These are phyloP conservation scores for Laupala kohalensis DNA, from an alignment of 1,140 invertebrate genomes.

Conservation along the genomic window DNA sequence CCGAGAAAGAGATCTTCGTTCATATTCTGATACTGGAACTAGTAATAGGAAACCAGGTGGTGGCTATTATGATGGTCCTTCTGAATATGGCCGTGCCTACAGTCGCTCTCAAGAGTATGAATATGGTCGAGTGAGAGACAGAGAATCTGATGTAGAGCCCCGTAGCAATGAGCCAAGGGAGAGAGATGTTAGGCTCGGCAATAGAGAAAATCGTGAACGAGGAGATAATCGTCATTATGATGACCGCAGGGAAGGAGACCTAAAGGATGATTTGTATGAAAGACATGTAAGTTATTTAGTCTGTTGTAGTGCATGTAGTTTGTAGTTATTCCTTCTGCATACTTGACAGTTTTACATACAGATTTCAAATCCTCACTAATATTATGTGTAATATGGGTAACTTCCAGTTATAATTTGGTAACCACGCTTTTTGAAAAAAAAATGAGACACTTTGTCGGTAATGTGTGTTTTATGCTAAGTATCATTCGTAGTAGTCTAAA, in stretches of 20 bases:
- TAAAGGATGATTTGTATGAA: constrained; percentile 15
- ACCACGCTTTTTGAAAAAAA: no score
- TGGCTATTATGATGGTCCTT: constrained; percentile 9
- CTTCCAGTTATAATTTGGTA: no score
- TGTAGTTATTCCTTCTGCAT: neutral
- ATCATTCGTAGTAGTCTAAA: no score
- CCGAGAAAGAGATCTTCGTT: constrained; percentile 1
- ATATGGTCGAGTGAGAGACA: constrained; percentile 5
- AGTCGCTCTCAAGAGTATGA: constrained; percentile 5
- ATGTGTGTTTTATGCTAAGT: no score
- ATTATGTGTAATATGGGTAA: no score
- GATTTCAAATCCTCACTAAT: no score
- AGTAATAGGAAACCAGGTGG: neutral
- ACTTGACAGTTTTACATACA: neutral
- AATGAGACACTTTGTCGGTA: no score
- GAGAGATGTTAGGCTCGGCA: neutral
- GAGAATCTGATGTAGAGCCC: constrained; percentile 12
- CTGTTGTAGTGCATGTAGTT: neutral
- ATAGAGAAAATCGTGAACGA: constrained; percentile 19
- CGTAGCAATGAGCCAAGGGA: neutral
- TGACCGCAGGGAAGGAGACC: neutral
- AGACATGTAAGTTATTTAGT: constrained; percentile 9
- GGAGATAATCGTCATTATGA: constrained; percentile 7
- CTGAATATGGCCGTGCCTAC: constrained; percentile 12
- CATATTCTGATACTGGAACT: constrained; percentile 1